A percentile compares a stretch with the other conserved stretches of the same genome.
Conservation (phyloP, 2,888 invertebrate genomes). For the Octodonta nipae region DNA sequence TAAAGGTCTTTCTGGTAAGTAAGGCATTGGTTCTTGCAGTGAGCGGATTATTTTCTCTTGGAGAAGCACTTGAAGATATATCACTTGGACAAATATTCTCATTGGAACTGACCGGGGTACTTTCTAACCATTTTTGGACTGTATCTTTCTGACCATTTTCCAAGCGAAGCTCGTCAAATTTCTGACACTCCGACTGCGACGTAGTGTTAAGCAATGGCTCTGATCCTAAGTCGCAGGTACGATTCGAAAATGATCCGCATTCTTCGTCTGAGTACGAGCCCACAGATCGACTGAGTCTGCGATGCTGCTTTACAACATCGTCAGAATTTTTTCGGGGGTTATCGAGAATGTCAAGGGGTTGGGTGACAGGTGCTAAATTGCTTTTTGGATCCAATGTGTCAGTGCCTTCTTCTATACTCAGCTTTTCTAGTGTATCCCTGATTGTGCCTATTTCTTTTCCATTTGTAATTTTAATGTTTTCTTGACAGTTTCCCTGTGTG, state of each 20-base stretch:
- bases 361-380: not conserved
- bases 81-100: too few species aligned
- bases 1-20: constrained; percentile 31
- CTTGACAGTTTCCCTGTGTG: too few species aligned
- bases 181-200: too few species aligned
- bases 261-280: not conserved
- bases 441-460: constrained; percentile 9
- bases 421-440: constrained; percentile 6
- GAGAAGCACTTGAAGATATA: too few species aligned
- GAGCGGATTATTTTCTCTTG: constrained; percentile 22
- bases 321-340: constrained; percentile 3
- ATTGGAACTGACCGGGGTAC: too few species aligned
- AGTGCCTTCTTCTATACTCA: not conserved
- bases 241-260: too few species aligned
- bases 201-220: constrained; percentile 23
- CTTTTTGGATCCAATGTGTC: constrained; percentile 2
- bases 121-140: too few species aligned
- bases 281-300: not conserved
- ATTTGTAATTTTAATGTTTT: too few species aligned
- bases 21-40: constrained; percentile 33
- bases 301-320: constrained; percentile 7
- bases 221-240: constrained; percentile 24
- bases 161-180: too few species aligned
- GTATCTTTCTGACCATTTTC: too few species aligned
- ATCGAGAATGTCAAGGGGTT: not conserved